Conservation (phyloP, 2,888 invertebrate species). For the Emmelina monodactyla region DNA sequence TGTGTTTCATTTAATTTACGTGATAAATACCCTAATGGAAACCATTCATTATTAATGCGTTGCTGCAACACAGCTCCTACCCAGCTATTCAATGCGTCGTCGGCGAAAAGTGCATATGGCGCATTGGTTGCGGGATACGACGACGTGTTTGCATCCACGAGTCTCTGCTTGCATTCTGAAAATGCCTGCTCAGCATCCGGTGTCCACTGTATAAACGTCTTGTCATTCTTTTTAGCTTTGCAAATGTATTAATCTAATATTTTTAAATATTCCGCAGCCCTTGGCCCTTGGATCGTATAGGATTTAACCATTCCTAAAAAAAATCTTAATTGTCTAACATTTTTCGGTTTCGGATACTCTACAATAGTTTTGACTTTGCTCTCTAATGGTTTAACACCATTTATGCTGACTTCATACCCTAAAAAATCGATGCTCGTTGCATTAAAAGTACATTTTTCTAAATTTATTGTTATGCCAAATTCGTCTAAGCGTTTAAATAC, state of each 20-base stretch:
- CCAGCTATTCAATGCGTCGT: conserved; percentile 27
- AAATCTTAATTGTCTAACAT: too few species aligned
- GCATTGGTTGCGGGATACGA: conserved; percentile 19
- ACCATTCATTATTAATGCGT: conserved; percentile 15
- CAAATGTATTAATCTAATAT: conserved; percentile 18
- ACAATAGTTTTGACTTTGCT: too few species aligned
- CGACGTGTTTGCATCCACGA: conserved; percentile 19
- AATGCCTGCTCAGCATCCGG: conserved; percentile 13
- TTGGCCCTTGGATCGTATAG: conserved; percentile 22
- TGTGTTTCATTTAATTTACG: conserved; percentile 22
- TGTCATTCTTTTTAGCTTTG: conserved; percentile 16
- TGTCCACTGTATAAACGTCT: conserved; percentile 10
- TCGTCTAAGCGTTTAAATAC: too few species aligned
- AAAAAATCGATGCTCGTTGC: too few species aligned
- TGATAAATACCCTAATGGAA: conserved; percentile 27
- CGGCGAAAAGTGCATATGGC: background rate
- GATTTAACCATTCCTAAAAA: conserved; percentile 20
- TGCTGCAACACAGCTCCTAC: conserved; percentile 31
- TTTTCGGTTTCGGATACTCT: too few species aligned
- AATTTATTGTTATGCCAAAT: too few species aligned
- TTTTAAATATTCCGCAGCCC: conserved; percentile 21
- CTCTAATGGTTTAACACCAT: too few species aligned
- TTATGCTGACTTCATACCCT: too few species aligned
- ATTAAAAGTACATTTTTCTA: too few species aligned
- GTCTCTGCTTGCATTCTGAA: conserved; percentile 16